Evolutionary conservation across 2,797 vertebrate genomes (phyloP), one percentile per base, ranked within the genome.

Genomic region (Aeoliscus strigatus): DNA sequence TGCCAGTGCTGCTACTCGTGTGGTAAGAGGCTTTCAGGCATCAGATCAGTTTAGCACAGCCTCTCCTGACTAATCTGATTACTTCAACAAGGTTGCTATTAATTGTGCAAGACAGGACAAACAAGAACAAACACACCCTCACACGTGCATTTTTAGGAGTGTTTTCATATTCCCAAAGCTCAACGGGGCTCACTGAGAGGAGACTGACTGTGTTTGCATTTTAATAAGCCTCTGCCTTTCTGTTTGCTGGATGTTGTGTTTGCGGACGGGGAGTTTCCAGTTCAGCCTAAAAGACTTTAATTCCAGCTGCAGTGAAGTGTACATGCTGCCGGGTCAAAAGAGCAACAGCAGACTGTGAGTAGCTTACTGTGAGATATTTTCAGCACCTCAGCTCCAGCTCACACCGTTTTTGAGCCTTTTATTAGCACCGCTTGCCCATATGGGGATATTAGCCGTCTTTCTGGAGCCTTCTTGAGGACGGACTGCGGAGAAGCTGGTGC

Each of bases 11-110:
- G 75, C 50, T 60, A 50, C 70, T 37, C 75, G 70, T 59, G 72
- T 56, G 36, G 60, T 88, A 88, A 89, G 86, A 86, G 69, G 86
- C 84, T 89, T 89, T 72, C 47, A 42, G 65, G 55, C 62, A 63
- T 79, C 70, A 56, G 75, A 86, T 86, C 76, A 81, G 79, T 85
- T 87, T 75, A 87, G 84, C 75, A 55, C 70, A 61, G 66, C 77
- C 78, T 84, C 81, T 64, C 80, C 79, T 75, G 65, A 75, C 75
- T 88, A 88, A 89, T 87, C 87, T 83, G 78, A 88, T 90, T 87
- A 89, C 73, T 67, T 70, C 70, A 75, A 66, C 70, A 58, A 72
- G 77, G 73, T 70, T 49, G 69, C 73, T 50, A 73, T 71, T 60
- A 54, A 60, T n/a, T 77, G 65, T 48, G 40, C 40, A 60, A 66